phyloP scores from a whole-genome alignment of 2,797 vertebrate genomes.

The Propithecus deckenii region DNA sequence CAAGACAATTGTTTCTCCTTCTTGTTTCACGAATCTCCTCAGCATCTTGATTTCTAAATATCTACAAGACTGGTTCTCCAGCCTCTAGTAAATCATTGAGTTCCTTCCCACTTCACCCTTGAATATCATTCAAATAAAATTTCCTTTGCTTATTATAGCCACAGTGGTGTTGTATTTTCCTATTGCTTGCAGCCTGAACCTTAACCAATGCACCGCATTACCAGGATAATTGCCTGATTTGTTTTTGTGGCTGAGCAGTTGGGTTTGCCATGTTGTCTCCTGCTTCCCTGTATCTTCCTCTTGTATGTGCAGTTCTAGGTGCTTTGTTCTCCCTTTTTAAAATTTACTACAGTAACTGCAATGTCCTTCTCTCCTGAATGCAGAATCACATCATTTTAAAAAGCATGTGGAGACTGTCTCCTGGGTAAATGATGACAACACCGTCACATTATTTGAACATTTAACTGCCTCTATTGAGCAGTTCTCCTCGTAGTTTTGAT shows the following conservation, averaged over 20 bases:
- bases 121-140: background rate
- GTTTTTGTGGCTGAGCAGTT: background rate
- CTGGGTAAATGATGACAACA: conserved; percentile 82
- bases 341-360: conserved; percentile 39
- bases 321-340: conserved; percentile 47
- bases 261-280: background rate
- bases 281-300: background rate
- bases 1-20: background rate
- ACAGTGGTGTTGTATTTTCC: background rate
- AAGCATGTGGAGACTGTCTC: conserved; percentile 81
- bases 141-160: background rate
- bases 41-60: background rate
- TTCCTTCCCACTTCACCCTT: background rate
- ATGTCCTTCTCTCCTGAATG: conserved; percentile 60
- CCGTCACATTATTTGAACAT: conserved; percentile 86
- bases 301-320: background rate
- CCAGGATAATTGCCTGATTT: background rate
- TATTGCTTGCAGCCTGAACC: background rate
- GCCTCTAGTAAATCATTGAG: background rate
- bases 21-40: background rate
- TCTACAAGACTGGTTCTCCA: background rate
- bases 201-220: background rate
- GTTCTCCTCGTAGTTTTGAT: conserved; percentile 86
- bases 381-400: conserved; percentile 76
- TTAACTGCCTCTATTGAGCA: conserved; percentile 86